Evolutionary conservation across 2,113 vertebrate genomes (phyloP), one percentile per base, ranked within the genome.

Genomic region (Rhinichthys klamathensis): DNA sequence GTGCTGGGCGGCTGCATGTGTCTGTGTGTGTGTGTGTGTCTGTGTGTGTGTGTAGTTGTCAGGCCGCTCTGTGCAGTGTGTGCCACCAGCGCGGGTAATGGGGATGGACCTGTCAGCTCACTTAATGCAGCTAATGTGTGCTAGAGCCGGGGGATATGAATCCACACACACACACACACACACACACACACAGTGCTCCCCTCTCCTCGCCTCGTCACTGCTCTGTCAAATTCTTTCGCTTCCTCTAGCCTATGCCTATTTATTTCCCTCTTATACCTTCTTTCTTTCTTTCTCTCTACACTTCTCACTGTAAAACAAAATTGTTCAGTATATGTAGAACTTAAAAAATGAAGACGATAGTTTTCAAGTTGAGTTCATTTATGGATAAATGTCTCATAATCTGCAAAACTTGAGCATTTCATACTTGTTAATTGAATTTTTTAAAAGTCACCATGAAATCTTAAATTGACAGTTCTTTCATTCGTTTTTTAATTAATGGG

Each of bases 101-200:
- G 92, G 94, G 91, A 94, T 92, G 93, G 93, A 95, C 93, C 95
- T 95, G 95, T 95, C 95, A 94, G 90, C 92, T 94, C 94, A 93
- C 93, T 95, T 95, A 95, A 95, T 95, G 94, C 94, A 95, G 93
- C 92, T 95, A 95, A 95, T 95, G 94, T 95, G 94, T 94, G 92
- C 92, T 92, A 93, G 91, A 82, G 94, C 94, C 93, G 91, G 92
- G 93, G 93, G 94, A 95, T 93, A 94, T 87, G n/a, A 93, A 84
- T 85, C 92, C 91, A 90, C 92, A 92, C 92, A 91, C 90, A 90
- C 92, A 91, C 91, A 92, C 89, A 38, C 35, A 92, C 92, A 89
- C 87, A 51, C 90, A 90, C 91, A 88, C 88, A 86, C 91, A 88
- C 92, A 91, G 89, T 91, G 79, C 91, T 87, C 82, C 80, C 80